phyloP scores from a whole-genome alignment of 2,888 invertebrate species.

The Fissipunctia ypsillon region DNA sequence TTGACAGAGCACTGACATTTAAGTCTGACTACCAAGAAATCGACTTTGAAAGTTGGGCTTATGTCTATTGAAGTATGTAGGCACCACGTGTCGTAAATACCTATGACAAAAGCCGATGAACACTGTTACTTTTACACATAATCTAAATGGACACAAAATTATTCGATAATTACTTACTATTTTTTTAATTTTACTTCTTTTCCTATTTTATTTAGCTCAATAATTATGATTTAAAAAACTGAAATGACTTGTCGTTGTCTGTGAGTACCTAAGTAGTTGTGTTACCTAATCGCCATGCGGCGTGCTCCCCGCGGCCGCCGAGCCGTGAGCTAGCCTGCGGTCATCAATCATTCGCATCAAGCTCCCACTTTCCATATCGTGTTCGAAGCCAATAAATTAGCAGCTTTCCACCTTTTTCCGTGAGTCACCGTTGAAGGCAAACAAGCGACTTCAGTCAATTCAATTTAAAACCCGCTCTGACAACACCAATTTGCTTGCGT shows the following conservation, averaged over 20 bases:
- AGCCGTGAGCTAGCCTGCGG: constrained; percentile 36
- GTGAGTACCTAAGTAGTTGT: neutral
- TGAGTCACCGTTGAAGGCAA: constrained; percentile 79
- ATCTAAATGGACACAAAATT: neutral
- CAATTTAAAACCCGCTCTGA: constrained; percentile 87
- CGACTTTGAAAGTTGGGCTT: neutral
- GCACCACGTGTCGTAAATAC: neutral
- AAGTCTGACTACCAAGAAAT: too few relatives aligned
- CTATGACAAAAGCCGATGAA: too few relatives aligned
- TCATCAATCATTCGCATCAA: constrained; percentile 72
- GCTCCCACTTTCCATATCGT: constrained; percentile 69
- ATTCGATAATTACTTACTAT: neutral
- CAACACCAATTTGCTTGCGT: constrained; percentile 87
- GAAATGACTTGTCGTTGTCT: neutral
- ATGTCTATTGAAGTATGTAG: neutral
- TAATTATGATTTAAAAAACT: neutral
- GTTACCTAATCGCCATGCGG: constrained; percentile 7
- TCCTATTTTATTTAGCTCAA: neutral
- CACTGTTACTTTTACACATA: neutral
- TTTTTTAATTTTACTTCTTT: neutral
- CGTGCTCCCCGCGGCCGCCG: constrained; percentile 29
- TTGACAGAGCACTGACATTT: too few relatives aligned
- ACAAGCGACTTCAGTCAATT: constrained; percentile 85
- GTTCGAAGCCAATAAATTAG: constrained; percentile 76
- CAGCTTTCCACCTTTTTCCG: constrained; percentile 72